phyloP scores from a whole-genome alignment of 2,797 vertebrate species.

The Semotilus atromaculatus region DNA sequence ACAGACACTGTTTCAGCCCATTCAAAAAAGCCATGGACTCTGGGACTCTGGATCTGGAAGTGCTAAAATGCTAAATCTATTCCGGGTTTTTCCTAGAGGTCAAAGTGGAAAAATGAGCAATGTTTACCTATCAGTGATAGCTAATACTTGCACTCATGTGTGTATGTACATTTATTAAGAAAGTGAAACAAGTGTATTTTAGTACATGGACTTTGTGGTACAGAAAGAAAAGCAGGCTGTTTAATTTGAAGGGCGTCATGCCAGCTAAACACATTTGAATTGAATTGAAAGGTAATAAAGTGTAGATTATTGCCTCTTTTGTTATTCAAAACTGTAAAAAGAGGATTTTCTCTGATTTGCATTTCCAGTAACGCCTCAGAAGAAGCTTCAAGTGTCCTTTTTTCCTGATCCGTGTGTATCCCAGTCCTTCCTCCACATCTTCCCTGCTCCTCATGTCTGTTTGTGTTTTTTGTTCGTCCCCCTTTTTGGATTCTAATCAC shows the following conservation, averaged over 20 bases:
- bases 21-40: no score
- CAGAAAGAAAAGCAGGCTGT: background rate
- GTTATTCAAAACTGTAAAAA: background rate
- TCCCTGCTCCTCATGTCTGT: conserved; percentile 12
- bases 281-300: background rate
- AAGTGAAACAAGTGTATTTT: background rate
- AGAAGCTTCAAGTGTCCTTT: background rate
- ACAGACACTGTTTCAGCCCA: no score
- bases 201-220: background rate
- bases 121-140: no score
- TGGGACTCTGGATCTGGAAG: no score
- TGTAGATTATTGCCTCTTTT: background rate
- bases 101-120: no score
- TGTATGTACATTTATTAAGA: no score
- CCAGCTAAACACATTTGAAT: background rate
- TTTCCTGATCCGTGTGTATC: background rate
- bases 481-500: conserved; percentile 23
- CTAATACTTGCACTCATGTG: background rate
- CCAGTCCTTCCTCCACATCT: background rate
- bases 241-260: background rate
- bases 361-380: background rate
- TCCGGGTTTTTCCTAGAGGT: no score
- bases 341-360: conserved; percentile 6
- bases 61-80: no score
- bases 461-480: background rate